Base-by-base conservation (phyloP, 2,797 vertebrate genomes). In the Xenops minutus region DNA sequence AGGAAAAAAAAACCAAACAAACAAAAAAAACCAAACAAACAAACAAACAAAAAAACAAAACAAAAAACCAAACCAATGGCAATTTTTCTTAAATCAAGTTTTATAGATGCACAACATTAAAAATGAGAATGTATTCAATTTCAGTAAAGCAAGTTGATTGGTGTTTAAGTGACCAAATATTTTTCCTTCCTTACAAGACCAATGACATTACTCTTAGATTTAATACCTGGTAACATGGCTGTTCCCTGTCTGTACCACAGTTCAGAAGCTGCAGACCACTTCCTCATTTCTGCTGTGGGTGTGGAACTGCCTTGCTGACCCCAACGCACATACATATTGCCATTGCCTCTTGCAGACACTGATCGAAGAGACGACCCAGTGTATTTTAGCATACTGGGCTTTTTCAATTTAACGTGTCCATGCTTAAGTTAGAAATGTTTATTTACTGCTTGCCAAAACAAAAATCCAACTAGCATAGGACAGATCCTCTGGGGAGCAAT, bases 61-160 rank as follows among this genome's bases (percentile, higher is more conserved):
- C 12, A 37, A 41, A 34, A 4, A 37, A n/a, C n/a, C n/a, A 24
- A 0, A 36, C 27, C 6, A 17, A 6, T 34, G 15, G 2, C 0
- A 6, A 44, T 49, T 43, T 59, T 12, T 2, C 29, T 69, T 37
- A 36, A 64, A 55, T 8, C 27, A 26, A 1, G 5, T 36, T 80
- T 79, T 74, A 26, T 27, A 51, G 10, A 21, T 6, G 16, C 4
- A 2, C 1, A 34, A 5, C 59, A 85, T 85, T 58, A 66, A 54
- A 80, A 10, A 14, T 9, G 1, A 7, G 16, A 79, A 48, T 0
- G 0, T 14, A 51, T 62, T 69, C 19, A 10, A 7, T 49, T 85
- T 77, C 24, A 30, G 6, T 29, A 36, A 54, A 24, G 2, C 3
- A 24, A 61, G 10, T 16, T 43, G 12, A 12, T 88, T 46, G 32